phyloP scores from a whole-genome alignment of 1,140 invertebrate species.

The Vanessa atalanta region DNA sequence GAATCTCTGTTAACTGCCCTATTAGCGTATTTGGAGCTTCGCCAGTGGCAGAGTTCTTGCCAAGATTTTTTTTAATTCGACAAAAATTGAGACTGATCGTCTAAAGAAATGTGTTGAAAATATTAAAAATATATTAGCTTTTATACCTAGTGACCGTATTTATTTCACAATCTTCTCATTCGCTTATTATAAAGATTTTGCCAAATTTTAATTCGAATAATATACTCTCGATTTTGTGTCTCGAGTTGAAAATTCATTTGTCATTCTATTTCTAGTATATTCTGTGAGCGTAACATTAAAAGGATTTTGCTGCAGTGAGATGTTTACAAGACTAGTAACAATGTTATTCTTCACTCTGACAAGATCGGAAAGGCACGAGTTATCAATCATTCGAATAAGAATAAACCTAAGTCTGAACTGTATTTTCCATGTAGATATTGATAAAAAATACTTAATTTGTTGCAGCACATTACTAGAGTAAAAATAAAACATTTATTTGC shows the following conservation, averaged over 20 bases:
- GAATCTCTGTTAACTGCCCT: constrained; percentile 49
- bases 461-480: no score
- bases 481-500: no score
- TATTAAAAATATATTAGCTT: constrained; percentile 1
- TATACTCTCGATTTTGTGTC: not conserved
- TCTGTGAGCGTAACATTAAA: constrained; percentile 42
- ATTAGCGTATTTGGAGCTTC: constrained; percentile 47
- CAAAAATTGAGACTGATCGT: constrained; percentile 40
- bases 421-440: constrained; percentile 16
- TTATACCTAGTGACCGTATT: not conserved
- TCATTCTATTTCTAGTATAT: constrained; percentile 1
- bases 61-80: constrained; percentile 48
- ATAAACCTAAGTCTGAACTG: constrained; percentile 17
- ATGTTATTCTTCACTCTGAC: constrained; percentile 76
- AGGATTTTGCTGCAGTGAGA: constrained; percentile 66
- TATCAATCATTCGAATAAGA: constrained; percentile 35
- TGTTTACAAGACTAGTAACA: constrained; percentile 72
- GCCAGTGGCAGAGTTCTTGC: constrained; percentile 41
- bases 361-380: constrained; percentile 52
- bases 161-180: not conserved
- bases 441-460: constrained; percentile 2
- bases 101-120: constrained; percentile 28
- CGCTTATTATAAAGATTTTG: not conserved
- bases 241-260: not conserved
- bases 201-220: no score